Conservation (phyloP, 2,888 invertebrate species). For the Macrophya annulata region DNA sequence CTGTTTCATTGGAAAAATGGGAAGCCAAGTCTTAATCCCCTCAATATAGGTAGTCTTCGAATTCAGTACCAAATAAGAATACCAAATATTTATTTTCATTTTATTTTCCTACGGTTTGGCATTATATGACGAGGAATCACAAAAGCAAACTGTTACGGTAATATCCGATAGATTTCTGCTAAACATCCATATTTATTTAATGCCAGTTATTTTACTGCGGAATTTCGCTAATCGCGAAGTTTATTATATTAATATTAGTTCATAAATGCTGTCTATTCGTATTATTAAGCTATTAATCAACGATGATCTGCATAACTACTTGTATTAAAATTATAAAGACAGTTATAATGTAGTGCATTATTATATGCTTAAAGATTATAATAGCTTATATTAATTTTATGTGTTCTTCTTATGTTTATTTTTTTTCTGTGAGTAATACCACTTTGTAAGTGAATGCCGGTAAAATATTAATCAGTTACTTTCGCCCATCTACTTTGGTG, state of each 20-base stretch:
- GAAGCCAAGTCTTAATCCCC: background rate
- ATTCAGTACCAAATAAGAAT: background rate
- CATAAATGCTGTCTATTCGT: constrained; percentile 16
- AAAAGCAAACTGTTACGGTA: background rate
- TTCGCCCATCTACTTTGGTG: background rate
- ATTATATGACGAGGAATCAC: background rate
- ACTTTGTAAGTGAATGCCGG: constrained; percentile 13
- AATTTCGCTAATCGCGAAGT: constrained; percentile 18
- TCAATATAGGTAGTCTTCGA: background rate
- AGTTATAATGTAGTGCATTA: constrained; percentile 17
- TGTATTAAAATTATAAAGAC: constrained; percentile 42
- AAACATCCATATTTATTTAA: constrained; percentile 26
- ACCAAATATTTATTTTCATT: background rate
- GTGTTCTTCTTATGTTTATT: background rate
- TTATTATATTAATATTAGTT: constrained; percentile 38
- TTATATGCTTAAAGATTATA: constrained; percentile 12
- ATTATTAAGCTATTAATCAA: constrained; percentile 8
- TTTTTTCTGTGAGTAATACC: background rate
- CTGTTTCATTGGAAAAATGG: background rate
- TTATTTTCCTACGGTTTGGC: background rate
- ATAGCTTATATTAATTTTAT: constrained; percentile 25
- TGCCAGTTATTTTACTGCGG: background rate
- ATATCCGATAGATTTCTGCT: background rate
- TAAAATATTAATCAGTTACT: constrained; percentile 4
- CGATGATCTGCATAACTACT: background rate